These are phyloP conservation scores for Macropis europaea DNA, from an alignment of 2,888 invertebrate species.

Conservation along the genomic window DNA sequence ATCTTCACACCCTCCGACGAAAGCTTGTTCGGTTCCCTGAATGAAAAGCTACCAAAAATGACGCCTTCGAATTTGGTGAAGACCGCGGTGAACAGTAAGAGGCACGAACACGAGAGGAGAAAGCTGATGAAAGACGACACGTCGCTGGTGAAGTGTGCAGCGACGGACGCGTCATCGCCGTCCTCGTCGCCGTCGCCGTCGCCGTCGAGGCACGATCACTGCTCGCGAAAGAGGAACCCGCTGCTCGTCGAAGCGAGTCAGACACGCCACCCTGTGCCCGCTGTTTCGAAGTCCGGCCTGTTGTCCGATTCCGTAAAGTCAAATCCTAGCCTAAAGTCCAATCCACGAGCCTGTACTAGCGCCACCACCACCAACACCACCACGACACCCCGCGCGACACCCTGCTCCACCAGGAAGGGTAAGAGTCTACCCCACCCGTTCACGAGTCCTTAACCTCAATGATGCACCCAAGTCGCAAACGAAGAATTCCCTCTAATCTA, in stretches of 20 bases:
- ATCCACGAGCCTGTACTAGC: conserved; percentile 79
- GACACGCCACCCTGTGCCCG: conserved; percentile 79
- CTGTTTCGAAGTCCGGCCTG: conserved; percentile 62
- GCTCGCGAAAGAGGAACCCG: conserved; percentile 80
- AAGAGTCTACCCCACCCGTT: conserved; percentile 79
- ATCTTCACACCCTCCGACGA: conserved; percentile 73
- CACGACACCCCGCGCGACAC: conserved; percentile 80
- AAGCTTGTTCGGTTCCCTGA: conserved; percentile 52
- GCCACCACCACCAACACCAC: conserved; percentile 79
- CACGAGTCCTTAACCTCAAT: conserved; percentile 66
- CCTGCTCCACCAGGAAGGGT: conserved; percentile 80
- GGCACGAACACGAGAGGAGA: conserved; percentile 82
- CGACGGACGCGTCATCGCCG: conserved; percentile 57
- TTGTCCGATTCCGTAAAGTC: conserved; percentile 60
- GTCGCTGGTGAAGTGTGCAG: conserved; percentile 78
- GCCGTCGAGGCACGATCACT: conserved; percentile 54
- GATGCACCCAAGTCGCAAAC: conserved; percentile 66
- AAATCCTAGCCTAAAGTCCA: conserved; percentile 74
- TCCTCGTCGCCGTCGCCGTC: conserved; percentile 32
- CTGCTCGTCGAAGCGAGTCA: conserved; percentile 79
- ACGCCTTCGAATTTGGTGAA: conserved; percentile 84
- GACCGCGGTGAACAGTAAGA: conserved; percentile 84
- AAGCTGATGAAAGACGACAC: conserved; percentile 80
- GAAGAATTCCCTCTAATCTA: conserved; percentile 70
- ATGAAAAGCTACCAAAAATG: conserved; percentile 77